Evolutionary conservation across 2,113 vertebrate genomes (phyloP).

Genomic region (Dicrurus megarhynchus): DNA sequence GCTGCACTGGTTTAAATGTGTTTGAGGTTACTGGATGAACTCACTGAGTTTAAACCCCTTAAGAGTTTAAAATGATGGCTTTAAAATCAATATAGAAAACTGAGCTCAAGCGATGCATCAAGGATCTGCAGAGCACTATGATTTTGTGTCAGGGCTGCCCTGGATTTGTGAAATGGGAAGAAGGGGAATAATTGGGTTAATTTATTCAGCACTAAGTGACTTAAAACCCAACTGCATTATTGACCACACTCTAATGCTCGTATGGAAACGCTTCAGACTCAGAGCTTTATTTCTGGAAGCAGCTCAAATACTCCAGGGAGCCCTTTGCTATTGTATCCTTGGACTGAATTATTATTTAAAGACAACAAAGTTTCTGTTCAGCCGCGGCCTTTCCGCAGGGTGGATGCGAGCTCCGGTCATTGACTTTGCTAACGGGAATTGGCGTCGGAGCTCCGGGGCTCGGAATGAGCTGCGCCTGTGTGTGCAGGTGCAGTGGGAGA

Average conservation of each 20-base stretch:
- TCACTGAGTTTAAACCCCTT: not conserved
- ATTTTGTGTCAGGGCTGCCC: accelerated
- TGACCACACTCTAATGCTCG: not conserved
- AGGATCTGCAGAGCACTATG: not conserved
- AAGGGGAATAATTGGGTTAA: not conserved
- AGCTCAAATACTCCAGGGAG: not conserved
- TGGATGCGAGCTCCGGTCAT: not conserved
- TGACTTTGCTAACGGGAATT: not conserved
- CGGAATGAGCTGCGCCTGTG: not conserved
- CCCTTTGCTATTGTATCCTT: not conserved
- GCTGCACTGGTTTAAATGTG: accelerated
- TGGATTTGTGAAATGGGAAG: not conserved
- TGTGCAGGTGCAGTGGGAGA: not conserved
- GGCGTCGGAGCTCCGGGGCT: not conserved
- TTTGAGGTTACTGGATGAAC: not conserved
- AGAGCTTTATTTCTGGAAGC: not conserved
- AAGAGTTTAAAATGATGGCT: not conserved
- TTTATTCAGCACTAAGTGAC: not conserved
- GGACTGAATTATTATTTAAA: conserved; percentile 4
- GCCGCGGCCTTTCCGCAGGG: not conserved
- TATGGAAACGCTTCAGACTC: not conserved
- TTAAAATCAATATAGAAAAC: not conserved
- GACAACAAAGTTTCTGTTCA: conserved; percentile 1
- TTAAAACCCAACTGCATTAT: not conserved
- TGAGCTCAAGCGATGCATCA: accelerated